Percentiles rank a stretch among this genome's conserved stretches.
phyloP scores from a whole-genome alignment of 2,113 vertebrate genomes.

The Dasyornis broadbenti region DNA sequence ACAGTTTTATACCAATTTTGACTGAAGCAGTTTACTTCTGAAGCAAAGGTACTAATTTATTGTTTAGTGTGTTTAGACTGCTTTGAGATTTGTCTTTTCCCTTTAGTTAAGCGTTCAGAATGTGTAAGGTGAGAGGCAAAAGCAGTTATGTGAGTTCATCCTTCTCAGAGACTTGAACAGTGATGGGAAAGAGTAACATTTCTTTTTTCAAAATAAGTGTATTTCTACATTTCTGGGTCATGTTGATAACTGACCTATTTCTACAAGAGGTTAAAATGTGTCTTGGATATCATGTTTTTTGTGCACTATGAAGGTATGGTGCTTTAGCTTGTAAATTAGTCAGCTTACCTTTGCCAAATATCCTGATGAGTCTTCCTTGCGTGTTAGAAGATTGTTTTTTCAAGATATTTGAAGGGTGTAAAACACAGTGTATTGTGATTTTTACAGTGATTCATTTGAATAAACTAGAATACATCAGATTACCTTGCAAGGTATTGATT shows the following conservation, averaged over 20 bases:
- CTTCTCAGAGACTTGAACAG: not conserved
- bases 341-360: not conserved
- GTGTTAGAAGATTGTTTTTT: not conserved
- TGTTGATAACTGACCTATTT: not conserved
- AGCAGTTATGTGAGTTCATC: not conserved
- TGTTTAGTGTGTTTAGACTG: not conserved
- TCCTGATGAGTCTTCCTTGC: not conserved
- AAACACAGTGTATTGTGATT: not conserved
- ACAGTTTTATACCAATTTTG: not conserved
- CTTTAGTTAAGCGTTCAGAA: not conserved
- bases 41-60: not conserved
- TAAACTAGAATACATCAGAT: not conserved
- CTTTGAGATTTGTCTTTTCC: not conserved
- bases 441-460: not conserved
- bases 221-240: not conserved
- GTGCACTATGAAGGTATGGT: not conserved
- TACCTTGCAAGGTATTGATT: not conserved
- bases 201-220: not conserved
- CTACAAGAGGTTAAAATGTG: not conserved
- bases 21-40: not conserved
- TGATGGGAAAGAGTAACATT: not conserved
- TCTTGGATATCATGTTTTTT: not conserved
- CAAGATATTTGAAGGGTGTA: not conserved
- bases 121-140: not conserved
- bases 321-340: not conserved